Evolutionary conservation across 2,113 vertebrate species (phyloP).

Genomic region (Alouatta palliata): DNA sequence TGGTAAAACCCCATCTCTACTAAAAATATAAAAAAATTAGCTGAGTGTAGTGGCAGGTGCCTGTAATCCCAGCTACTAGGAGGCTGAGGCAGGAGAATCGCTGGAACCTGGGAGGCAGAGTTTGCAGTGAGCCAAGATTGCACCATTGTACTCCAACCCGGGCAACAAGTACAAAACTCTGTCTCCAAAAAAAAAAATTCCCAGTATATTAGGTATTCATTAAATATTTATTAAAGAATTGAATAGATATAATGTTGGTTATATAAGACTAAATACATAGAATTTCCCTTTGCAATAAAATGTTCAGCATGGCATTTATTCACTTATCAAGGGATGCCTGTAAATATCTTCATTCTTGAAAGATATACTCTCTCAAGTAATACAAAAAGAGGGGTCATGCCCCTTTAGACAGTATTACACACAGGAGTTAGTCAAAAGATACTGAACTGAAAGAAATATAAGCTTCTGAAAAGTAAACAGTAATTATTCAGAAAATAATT

Average conservation of each 20-base stretch:
- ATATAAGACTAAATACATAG: slow-evolving; percentile 25
- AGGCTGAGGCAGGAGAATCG: too few species aligned
- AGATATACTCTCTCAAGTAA: neutral
- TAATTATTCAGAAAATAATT: slow-evolving; percentile 40
- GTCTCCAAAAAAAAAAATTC: neutral
- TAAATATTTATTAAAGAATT: slow-evolving; percentile 21
- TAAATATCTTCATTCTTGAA: neutral
- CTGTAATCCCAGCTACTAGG: too few species aligned
- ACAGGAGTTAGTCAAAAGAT: neutral
- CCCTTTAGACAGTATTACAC: neutral
- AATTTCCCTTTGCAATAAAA: slow-evolving; percentile 32
- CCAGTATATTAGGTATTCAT: neutral
- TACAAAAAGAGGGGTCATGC: neutral
- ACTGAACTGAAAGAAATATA: slow-evolving; percentile 39
- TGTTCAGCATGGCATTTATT: neutral
- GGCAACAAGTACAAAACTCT: too few species aligned
- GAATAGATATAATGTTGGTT: neutral
- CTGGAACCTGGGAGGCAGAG: too few species aligned
- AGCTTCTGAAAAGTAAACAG: slow-evolving; percentile 30
- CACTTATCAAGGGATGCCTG: slow-evolving; percentile 5
- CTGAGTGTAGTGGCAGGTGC: too few species aligned
- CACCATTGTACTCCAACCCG: too few species aligned
- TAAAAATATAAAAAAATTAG: too few species aligned
- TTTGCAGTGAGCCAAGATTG: too few species aligned
- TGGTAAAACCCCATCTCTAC: too few species aligned